These are phyloP conservation scores for Linurgus olivaceus DNA, from an alignment of 2,797 vertebrate species.

Conservation along the genomic window DNA sequence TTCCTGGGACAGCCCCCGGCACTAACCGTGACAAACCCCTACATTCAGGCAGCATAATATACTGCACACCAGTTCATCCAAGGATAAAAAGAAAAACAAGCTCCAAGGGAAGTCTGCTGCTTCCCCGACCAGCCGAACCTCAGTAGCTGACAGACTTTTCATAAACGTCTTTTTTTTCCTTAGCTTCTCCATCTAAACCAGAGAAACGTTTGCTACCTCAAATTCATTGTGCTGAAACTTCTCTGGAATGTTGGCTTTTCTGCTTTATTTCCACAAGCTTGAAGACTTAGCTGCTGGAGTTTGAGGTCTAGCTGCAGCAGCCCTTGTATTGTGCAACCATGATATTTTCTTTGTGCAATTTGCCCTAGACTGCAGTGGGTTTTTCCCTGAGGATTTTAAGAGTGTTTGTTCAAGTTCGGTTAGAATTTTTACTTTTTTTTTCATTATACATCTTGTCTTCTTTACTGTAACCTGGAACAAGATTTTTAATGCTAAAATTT, in stretches of 20 bases:
- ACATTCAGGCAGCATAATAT: slow-evolving; percentile 71
- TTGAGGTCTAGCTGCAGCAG: neutral
- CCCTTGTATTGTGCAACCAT: neutral
- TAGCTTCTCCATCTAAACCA: neutral
- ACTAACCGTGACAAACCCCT: slow-evolving; percentile 71
- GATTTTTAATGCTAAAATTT: neutral
- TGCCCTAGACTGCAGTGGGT: neutral
- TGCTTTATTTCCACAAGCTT: neutral
- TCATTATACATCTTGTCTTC: neutral
- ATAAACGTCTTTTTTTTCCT: neutral
- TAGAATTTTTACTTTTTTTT: neutral
- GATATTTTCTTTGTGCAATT: neutral
- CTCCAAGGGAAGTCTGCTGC: slow-evolving; percentile 43
- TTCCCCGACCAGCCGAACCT: neutral
- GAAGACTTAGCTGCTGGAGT: neutral
- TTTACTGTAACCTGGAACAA: neutral
- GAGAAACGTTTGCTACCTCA: neutral
- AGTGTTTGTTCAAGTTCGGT: neutral
- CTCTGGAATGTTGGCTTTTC: neutral
- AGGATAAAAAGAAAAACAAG: slow-evolving; percentile 71
- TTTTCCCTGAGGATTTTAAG: neutral
- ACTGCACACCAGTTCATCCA: slow-evolving; percentile 73
- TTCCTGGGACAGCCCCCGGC: slow-evolving; percentile 64
- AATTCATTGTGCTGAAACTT: neutral
- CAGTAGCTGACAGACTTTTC: slow-evolving; percentile 49